phyloP scores from a whole-genome alignment of 1,140 invertebrate species.

The Brachionus paranguensis region DNA sequence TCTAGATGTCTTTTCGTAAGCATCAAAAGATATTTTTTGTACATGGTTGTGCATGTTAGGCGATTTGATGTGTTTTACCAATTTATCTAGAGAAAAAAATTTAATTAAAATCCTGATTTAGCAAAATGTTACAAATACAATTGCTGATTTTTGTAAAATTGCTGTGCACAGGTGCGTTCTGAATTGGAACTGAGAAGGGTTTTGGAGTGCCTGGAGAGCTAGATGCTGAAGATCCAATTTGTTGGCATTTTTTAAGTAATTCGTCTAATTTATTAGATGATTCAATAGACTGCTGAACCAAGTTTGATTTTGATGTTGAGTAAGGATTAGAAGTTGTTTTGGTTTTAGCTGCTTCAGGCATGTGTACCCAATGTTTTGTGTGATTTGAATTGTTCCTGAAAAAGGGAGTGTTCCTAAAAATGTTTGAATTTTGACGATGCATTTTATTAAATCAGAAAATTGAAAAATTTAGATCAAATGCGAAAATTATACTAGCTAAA shows the following conservation, averaged over 20 bases:
- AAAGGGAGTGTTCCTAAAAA: no score
- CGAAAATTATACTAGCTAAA: no score
- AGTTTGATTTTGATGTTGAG: background rate
- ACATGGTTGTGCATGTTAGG: background rate
- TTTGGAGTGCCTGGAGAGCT: background rate
- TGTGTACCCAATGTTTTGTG: no score
- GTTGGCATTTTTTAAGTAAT: conserved; percentile 1
- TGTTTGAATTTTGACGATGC: no score
- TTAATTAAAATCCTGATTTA: background rate
- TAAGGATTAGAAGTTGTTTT: no score
- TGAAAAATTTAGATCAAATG: no score
- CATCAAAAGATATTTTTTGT: background rate
- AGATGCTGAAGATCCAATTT: background rate
- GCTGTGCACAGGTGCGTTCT: background rate
- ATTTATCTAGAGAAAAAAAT: background rate
- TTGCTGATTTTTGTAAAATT: background rate
- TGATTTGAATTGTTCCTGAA: no score
- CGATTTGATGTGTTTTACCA: background rate
- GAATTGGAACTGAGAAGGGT: background rate
- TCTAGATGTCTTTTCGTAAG: background rate
- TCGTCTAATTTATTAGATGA: conserved; percentile 28
- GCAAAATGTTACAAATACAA: background rate
- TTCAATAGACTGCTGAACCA: background rate
- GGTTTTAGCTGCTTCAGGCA: no score
- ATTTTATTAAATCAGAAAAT: no score